Conservation (phyloP, 2,113 vertebrate genomes). For the Nannobrachium achirus region DNA sequence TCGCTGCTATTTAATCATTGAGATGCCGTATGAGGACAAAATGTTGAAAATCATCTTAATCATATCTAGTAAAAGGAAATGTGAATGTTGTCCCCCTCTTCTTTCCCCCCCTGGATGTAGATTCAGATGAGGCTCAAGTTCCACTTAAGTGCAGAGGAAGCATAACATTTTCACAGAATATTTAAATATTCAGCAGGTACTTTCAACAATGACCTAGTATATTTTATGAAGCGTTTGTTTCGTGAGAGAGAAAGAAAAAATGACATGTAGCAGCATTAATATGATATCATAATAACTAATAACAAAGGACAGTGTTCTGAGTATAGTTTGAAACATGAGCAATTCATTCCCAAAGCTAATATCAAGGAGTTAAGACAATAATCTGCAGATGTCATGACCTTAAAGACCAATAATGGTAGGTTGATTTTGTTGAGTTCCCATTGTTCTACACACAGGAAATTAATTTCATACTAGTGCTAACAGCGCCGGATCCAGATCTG, state of each 20-base stretch:
- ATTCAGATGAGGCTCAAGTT: background rate
- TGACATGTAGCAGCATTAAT: background rate
- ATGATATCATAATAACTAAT: background rate
- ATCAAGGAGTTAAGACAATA: background rate
- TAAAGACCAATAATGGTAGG: background rate
- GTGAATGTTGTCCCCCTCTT: background rate
- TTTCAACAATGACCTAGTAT: background rate
- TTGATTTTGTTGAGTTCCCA: background rate
- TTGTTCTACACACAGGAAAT: background rate
- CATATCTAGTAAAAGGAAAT: background rate
- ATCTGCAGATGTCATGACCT: background rate
- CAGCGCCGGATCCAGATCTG: background rate
- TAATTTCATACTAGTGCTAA: background rate
- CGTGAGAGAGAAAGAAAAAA: background rate
- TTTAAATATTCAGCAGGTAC: too few relatives aligned
- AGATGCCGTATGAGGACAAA: conserved; percentile 47
- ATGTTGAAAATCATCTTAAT: background rate
- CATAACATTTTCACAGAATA: too few relatives aligned
- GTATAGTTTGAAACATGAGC: too few relatives aligned
- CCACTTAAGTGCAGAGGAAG: background rate
- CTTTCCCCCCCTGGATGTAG: background rate
- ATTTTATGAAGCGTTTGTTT: background rate
- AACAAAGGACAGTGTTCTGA: too few relatives aligned
- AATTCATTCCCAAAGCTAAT: background rate
- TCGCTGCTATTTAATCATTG: conserved; percentile 12